Percentiles rank a stretch among this genome's conserved stretches.
These are phyloP conservation scores for Montipora cactus DNA, from an alignment of 64 coral and sea anemone genomes.

Conservation along the genomic window DNA sequence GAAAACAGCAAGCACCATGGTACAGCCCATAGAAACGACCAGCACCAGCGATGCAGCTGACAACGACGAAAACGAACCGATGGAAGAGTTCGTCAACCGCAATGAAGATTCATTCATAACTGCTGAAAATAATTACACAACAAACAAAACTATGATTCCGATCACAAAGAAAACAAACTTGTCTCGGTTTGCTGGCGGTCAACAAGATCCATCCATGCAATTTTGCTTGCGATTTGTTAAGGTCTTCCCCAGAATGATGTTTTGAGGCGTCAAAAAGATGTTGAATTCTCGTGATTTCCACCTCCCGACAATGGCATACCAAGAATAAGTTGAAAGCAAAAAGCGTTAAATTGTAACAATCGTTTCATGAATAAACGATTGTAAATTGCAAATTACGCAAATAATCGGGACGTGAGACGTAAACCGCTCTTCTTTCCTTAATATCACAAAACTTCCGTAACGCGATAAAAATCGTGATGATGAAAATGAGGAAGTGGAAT, in stretches of 20 bases:
- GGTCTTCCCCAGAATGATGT: no score
- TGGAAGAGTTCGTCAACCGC: not conserved
- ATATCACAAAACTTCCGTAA: not conserved
- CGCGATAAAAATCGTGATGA: no score
- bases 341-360: constrained; percentile 7
- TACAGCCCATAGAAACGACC: constrained; percentile 48
- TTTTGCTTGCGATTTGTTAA: not conserved
- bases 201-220: not conserved
- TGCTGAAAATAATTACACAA: not conserved
- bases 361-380: not conserved
- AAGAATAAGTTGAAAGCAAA: no score
- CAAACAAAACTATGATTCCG: not conserved
- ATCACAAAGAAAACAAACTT: not conserved
- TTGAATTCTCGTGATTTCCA: not conserved
- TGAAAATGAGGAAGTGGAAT: no score
- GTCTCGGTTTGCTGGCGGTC: no score
- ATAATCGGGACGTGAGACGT: not conserved
- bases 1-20: constrained; percentile 68
- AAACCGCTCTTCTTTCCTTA: not conserved
- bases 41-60: not conserved
- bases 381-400: no score
- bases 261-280: no score
- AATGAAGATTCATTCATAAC: not conserved
- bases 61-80: not conserved
- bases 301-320: no score